A percentile compares a stretch with the other conserved stretches of the same genome.
phyloP scores from a whole-genome alignment of 2,113 vertebrate genomes.

The Lamprologus speciosus region DNA sequence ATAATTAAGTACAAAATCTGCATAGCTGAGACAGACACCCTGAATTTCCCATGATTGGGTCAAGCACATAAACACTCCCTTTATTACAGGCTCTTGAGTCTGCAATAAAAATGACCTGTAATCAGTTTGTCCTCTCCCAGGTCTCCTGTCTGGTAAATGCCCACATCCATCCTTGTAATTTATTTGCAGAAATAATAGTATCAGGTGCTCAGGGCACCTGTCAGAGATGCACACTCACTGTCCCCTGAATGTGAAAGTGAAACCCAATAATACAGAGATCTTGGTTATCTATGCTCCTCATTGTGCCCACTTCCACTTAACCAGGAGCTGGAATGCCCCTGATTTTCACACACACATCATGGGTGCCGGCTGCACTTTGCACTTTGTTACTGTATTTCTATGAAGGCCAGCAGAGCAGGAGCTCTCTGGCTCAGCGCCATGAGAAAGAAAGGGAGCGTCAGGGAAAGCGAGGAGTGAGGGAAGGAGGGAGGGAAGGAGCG shows the following conservation, averaged over 20 bases:
- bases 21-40: neutral
- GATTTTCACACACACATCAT: conserved; percentile 25
- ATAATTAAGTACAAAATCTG: neutral
- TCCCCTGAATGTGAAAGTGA: conserved; percentile 31
- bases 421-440: neutral
- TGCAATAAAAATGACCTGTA: neutral
- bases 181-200: neutral
- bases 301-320: neutral
- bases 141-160: neutral
- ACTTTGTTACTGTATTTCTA: conserved; percentile 12
- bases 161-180: neutral
- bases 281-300: neutral
- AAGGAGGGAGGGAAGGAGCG: neutral
- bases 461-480: neutral
- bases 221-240: neutral
- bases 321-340: conserved; percentile 46
- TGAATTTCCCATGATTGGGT: neutral
- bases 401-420: neutral
- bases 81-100: neutral
- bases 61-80: neutral
- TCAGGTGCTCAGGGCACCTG: neutral
- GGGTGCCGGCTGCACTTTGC: conserved; percentile 15
- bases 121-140: neutral
- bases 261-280: neutral
- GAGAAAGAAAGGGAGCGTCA: neutral